Conservation (phyloP, 2,113 vertebrate species). For the Spea multiplicata region DNA sequence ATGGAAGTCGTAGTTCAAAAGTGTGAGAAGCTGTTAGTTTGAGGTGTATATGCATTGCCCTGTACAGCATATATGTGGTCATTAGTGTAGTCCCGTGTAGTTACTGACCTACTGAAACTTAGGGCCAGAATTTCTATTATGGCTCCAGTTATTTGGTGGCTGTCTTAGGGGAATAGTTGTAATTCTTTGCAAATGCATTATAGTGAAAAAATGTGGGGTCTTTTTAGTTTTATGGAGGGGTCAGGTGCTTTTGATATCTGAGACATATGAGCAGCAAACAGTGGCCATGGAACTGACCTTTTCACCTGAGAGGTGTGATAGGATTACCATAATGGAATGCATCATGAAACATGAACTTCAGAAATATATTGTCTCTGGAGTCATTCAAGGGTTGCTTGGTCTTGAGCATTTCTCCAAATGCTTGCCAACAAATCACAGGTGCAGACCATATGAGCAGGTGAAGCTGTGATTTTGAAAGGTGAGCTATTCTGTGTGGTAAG, state of each 20-base stretch:
- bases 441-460: slow-evolving; percentile 47
- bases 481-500: slow-evolving; percentile 35
- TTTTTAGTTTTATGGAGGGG: slow-evolving; percentile 24
- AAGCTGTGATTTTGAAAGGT: slow-evolving; percentile 31
- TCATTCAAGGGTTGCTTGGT: slow-evolving; percentile 43
- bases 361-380: slow-evolving; percentile 44
- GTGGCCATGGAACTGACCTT: slow-evolving; percentile 39
- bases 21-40: too few species aligned
- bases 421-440: slow-evolving; percentile 45
- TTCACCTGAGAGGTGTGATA: slow-evolving; percentile 48
- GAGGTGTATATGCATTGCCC: too few species aligned
- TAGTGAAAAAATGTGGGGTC: slow-evolving; percentile 15
- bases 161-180: slow-evolving; percentile 27
- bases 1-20: too few species aligned
- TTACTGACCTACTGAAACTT: too few species aligned
- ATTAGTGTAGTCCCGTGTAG: too few species aligned
- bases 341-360: slow-evolving; percentile 42
- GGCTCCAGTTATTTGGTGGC: too few species aligned
- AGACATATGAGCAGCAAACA: slow-evolving; percentile 40
- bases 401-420: slow-evolving; percentile 36
- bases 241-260: slow-evolving; percentile 46
- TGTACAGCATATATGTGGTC: too few species aligned
- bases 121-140: too few species aligned
- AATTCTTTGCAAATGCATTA: slow-evolving; percentile 40
- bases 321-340: slow-evolving; percentile 45